Conservation (phyloP, 2,888 invertebrate species). For the Andrena haemorrhoa region DNA sequence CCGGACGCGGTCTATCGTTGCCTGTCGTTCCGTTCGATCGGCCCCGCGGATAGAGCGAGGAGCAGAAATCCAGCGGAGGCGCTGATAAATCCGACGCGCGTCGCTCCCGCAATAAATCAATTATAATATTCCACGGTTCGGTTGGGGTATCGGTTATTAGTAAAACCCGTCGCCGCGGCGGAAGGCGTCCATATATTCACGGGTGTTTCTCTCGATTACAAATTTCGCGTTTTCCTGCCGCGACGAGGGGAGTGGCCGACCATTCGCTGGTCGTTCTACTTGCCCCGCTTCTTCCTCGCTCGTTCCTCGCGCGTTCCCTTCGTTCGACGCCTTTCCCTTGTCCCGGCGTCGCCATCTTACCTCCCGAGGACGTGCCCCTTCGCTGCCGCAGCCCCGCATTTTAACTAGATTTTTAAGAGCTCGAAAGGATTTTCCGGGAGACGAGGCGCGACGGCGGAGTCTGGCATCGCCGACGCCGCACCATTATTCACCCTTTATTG, state of each 20-base stretch:
- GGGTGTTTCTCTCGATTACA: constrained; percentile 82
- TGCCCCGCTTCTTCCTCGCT: neutral
- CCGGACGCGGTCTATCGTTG: constrained; percentile 62
- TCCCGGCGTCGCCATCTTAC: neutral
- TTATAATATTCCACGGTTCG: constrained; percentile 85
- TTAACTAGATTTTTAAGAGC: neutral
- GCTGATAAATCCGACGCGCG: constrained; percentile 82
- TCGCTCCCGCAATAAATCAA: constrained; percentile 83
- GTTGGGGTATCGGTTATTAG: constrained; percentile 85
- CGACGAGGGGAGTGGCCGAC: constrained; percentile 7
- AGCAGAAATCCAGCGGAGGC: constrained; percentile 64
- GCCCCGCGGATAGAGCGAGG: constrained; percentile 41
- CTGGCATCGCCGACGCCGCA: constrained; percentile 36
- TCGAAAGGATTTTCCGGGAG: neutral
- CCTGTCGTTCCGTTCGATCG: constrained; percentile 62
- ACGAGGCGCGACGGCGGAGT: neutral
- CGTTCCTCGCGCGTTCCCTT: neutral
- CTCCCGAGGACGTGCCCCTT: neutral
- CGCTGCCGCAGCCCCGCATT: neutral
- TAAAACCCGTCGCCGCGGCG: constrained; percentile 83
- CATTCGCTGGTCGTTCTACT: neutral
- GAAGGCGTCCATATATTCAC: constrained; percentile 83
- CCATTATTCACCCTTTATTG: constrained; percentile 83
- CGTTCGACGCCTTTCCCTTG: neutral
- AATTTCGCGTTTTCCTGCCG: constrained; percentile 77